Conservation (phyloP, 2,113 vertebrate species). For the Recurvirostra avosetta region DNA sequence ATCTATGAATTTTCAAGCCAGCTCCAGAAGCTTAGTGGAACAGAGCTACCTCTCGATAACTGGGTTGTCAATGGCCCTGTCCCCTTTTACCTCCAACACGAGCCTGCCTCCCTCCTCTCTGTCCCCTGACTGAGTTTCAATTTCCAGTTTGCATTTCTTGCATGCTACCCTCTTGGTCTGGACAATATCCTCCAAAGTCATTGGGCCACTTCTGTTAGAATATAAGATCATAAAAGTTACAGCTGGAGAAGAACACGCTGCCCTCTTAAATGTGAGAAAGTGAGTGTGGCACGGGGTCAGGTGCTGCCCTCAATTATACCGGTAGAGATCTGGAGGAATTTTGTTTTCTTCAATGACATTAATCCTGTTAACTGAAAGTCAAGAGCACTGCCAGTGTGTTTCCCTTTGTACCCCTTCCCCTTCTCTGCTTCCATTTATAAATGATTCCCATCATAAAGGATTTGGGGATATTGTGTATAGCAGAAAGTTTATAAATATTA, state of each 20-base stretch:
- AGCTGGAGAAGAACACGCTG: neutral
- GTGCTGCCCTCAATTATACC: neutral
- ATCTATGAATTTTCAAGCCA: neutral
- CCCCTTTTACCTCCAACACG: neutral
- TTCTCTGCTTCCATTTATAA: neutral
- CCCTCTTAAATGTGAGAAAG: neutral
- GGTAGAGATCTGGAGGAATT: neutral
- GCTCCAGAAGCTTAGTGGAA: neutral
- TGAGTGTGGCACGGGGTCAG: neutral
- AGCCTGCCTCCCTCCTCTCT: neutral
- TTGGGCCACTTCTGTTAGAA: neutral
- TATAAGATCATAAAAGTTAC: neutral
- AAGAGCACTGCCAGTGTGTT: neutral
- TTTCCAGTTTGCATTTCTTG: neutral
- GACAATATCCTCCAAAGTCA: neutral
- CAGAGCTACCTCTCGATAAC: neutral
- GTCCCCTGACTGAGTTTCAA: neutral
- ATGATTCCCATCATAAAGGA: neutral
- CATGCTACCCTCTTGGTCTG: accelerated
- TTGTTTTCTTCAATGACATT: neutral
- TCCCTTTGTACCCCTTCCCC: neutral
- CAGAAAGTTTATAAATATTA: neutral
- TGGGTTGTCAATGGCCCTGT: neutral
- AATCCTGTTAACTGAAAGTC: neutral
- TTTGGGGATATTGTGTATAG: neutral